A percentile compares a stretch with the other conserved stretches of the same genome.
Evolutionary conservation across 1,140 invertebrate genomes (phyloP).

Genomic region (Drosophila persimilis): DNA sequence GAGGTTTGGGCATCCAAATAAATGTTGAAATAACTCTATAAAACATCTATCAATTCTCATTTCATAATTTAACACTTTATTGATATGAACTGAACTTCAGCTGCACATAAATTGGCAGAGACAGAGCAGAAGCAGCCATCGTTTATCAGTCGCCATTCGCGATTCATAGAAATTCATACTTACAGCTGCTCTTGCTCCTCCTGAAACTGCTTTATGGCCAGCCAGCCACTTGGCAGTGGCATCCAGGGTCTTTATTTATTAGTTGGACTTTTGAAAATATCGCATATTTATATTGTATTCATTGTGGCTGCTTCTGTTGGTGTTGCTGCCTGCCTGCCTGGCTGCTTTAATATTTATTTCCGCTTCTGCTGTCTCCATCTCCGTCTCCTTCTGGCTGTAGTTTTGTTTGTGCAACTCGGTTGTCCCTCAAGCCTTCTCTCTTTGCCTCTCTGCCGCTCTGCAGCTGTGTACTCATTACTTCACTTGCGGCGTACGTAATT

Average conservation of each 20-base stretch:
- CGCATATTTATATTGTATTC: slow-evolving; percentile 66
- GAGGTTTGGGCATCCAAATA: too few species aligned
- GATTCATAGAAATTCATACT: slow-evolving; percentile 35
- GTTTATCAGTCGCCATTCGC: slow-evolving; percentile 66
- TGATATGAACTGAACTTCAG: slow-evolving; percentile 53
- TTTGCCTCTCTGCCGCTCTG: slow-evolving; percentile 18
- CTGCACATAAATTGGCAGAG: slow-evolving; percentile 73
- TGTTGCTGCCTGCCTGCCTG: not conserved
- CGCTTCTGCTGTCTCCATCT: slow-evolving; percentile 44
- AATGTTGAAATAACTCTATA: slow-evolving; percentile 17
- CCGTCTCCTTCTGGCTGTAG: not conserved
- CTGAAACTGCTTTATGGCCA: slow-evolving; percentile 39
- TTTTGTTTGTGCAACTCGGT: slow-evolving; percentile 26
- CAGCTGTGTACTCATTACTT: slow-evolving; percentile 75
- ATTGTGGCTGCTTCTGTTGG: slow-evolving; percentile 48
- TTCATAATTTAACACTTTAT: slow-evolving; percentile 19
- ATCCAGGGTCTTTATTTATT: slow-evolving; percentile 60
- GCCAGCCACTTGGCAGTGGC: slow-evolving; percentile 42
- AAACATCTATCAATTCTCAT: slow-evolving; percentile 25
- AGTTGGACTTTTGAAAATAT: slow-evolving; percentile 76
- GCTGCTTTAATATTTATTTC: slow-evolving; percentile 76
- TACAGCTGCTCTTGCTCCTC: not conserved
- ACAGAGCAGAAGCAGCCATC: slow-evolving; percentile 23
- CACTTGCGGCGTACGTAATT: slow-evolving; percentile 79
- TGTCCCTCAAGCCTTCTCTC: slow-evolving; percentile 37